These are phyloP conservation scores for Vesta saturnalis DNA, from an alignment of 2,888 invertebrate species.

Conservation along the genomic window DNA sequence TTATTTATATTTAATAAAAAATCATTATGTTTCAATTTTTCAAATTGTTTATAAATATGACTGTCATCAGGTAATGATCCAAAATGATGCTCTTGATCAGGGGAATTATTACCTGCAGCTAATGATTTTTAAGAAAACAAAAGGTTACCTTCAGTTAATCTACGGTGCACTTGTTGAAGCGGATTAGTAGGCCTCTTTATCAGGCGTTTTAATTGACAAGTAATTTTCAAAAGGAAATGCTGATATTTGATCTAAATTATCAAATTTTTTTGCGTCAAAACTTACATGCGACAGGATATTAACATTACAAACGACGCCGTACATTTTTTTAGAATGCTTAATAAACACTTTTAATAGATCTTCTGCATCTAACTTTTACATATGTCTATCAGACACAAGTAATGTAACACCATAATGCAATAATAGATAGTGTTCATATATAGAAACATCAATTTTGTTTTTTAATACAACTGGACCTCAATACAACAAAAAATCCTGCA, in stretches of 20 bases:
- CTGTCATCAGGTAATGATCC: not conserved
- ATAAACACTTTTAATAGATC: constrained; percentile 23
- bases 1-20: too few species aligned
- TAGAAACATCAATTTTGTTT: constrained; percentile 23
- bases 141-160: not conserved
- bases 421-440: constrained; percentile 35
- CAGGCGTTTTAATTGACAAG: not conserved
- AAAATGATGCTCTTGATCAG: not conserved
- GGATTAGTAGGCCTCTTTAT: constrained; percentile 1
- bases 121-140: not conserved
- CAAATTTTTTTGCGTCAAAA: constrained; percentile 17
- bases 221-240: constrained; percentile 6
- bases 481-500: constrained; percentile 36
- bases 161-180: not conserved
- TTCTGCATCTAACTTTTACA: too few species aligned
- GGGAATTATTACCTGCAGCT: not conserved
- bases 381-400: too few species aligned
- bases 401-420: constrained; percentile 32
- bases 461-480: constrained; percentile 28
- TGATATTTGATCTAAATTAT: constrained; percentile 24
- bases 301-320: constrained; percentile 25
- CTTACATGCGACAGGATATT: constrained; percentile 16
- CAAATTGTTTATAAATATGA: not conserved
- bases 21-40: too few species aligned
- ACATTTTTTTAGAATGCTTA: constrained; percentile 16